phyloP scores from a whole-genome alignment of 2,888 invertebrate species.

The Apocheima hispidaria region DNA sequence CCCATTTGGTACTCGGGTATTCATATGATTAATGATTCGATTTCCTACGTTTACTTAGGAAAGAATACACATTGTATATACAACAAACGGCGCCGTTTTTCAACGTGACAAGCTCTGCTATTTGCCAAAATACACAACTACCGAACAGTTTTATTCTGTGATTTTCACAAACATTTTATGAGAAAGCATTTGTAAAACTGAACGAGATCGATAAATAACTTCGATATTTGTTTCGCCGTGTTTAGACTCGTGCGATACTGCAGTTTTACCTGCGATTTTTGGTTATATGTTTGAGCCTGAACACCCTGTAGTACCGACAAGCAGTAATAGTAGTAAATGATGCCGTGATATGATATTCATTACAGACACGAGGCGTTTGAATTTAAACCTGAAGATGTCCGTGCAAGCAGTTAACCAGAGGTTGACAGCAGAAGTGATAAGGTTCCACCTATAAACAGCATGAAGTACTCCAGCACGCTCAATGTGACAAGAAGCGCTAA shows the following conservation, averaged over 20 bases:
- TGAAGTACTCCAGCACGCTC: slow-evolving; percentile 27
- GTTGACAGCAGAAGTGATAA: slow-evolving; percentile 20
- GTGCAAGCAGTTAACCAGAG: slow-evolving; percentile 4
- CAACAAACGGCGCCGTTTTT: not conserved
- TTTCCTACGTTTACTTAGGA: slow-evolving; percentile 5
- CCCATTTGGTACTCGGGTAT: not conserved
- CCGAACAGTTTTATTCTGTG: not conserved
- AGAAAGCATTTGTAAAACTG: not conserved
- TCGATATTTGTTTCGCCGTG: no score
- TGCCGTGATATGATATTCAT: not conserved
- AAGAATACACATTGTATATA: slow-evolving; percentile 4
- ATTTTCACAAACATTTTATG: not conserved
- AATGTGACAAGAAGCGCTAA: slow-evolving; percentile 16
- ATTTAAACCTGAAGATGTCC: not conserved
- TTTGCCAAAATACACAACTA: not conserved
- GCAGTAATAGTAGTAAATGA: no score
- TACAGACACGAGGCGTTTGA: not conserved
- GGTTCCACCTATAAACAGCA: slow-evolving; percentile 11
- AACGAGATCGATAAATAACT: no score
- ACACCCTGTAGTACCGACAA: no score
- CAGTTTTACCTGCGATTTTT: no score
- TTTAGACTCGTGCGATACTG: no score
- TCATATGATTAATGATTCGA: slow-evolving; percentile 3
- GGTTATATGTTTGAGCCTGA: no score
- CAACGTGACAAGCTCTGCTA: slow-evolving; percentile 3